These are phyloP conservation scores for Xenus cinereus DNA, from an alignment of 2,113 vertebrate genomes.

Conservation along the genomic window DNA sequence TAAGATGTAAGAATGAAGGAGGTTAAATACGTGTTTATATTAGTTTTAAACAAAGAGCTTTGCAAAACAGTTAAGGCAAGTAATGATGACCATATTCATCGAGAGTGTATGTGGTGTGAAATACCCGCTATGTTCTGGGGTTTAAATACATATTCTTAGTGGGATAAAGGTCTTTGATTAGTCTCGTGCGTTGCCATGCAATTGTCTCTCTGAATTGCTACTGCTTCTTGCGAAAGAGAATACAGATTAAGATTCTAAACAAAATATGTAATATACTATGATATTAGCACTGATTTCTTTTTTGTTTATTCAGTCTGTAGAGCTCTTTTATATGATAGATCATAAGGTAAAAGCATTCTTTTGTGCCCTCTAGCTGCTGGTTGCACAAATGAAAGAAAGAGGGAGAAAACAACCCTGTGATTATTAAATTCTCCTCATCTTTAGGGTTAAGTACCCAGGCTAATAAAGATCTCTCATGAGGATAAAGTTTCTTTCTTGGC, in stretches of 20 bases:
- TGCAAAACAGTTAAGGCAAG: conserved; percentile 59
- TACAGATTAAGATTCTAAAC: neutral
- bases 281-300: conserved; percentile 38
- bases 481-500: conserved; percentile 53
- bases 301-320: conserved; percentile 52
- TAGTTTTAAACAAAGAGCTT: conserved; percentile 72
- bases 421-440: conserved; percentile 70
- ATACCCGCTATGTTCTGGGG: neutral
- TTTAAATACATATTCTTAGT: conserved; percentile 26
- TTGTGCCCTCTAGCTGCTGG: conserved; percentile 83
- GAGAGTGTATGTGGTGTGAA: neutral
- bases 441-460: conserved; percentile 65
- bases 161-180: conserved; percentile 21
- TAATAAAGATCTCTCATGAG: conserved; percentile 53
- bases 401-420: conserved; percentile 62
- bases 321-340: conserved; percentile 49
- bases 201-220: neutral
- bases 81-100: conserved; percentile 25
- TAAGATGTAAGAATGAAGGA: conserved; percentile 70
- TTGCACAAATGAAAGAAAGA: conserved; percentile 73
- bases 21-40: conserved; percentile 71
- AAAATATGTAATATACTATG: neutral
- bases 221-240: neutral
- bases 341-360: conserved; percentile 80
- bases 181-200: neutral